Base-by-base conservation (phyloP, 64 coral and sea anemone species). In the Porites lutea region DNA sequence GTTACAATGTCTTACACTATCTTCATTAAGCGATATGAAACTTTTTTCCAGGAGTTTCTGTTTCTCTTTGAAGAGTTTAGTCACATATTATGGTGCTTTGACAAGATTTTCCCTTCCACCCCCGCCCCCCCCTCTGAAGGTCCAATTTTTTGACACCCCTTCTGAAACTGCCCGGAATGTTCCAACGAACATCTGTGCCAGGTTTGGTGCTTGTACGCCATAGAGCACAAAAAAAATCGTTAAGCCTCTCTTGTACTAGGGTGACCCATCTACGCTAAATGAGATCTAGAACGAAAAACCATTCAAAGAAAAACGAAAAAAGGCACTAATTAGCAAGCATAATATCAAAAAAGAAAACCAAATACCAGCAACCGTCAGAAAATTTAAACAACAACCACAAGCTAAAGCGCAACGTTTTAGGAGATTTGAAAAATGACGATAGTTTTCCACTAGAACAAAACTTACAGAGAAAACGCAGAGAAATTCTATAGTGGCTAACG, bases 251-350 rank as follows among this genome's bases (percentile, higher is more conserved):
- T 37, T 37, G 27, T 37, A 37, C 27, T 37, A 37, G 67, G 67
- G 67, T 71, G 67, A 71, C 67, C 21, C 27, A 71, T 21, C 67
- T 71, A 71, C 67, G 19, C 19, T 71, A 21, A 5, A 71, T 71
- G 23, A 71, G 67, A 71, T 71, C 21, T 23, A 71, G 16, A 71
- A 71, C 67, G 10, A 71, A n/a, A 71, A 71, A n/a, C 9, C 67
- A 71, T 19, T 71, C 19, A 71, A 71, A 71, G 67, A 71, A 71
- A 71, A 71, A 8, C 67, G 67, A 21, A 71, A 71, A 21, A 71
- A 71, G 67, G 67, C 67, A 71, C 67, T 27, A 71, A 23, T 71
- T 71, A 71, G 19, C 67, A 71, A 21, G 67, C 67, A 71, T 71
- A 71, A 71, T 21, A 71, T 71, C 21, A 71, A 71, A 21, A 20